Evolutionary conservation across 1,140 invertebrate genomes (phyloP), one percentile per base, ranked within the genome.

Genomic region (Antheraea mylitta): DNA sequence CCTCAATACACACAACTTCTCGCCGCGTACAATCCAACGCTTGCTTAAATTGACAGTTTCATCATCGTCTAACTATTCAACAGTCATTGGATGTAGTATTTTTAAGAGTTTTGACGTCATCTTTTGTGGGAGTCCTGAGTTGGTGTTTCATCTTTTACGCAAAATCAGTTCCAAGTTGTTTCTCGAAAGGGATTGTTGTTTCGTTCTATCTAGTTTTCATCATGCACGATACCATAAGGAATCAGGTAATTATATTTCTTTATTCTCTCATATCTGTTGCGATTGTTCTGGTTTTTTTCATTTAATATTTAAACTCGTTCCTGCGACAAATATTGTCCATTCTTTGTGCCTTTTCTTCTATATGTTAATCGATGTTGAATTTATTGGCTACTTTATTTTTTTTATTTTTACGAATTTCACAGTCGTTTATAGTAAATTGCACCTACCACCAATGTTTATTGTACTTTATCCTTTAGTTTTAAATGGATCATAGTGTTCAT

Each of bases 191-290:
- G 67, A 58, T 69, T 66, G 67, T 73, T 58, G 74, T 66, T 65
- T 22, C 18, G 37, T 69, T 62, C 58, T 18, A 53, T 67, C 11
- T 53, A 7, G 53, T 65, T 19, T 67, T 19, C 64, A 74, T 69
- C 62, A 88, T 86, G 86, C 74, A 74, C 70, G 78, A 80, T 22
- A 77, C 77, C 45, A 80, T 88, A 72, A 70, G 67, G 19, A 77
- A 77, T 67, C 82, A 85, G 84, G 86, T 86, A 78, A 30, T 30
- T 37, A 71, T 71, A 65, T 65, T 69, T 48, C n/a, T 68, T 16
- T 67, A 59, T 67, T 67, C 0, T 59, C 22, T 9, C 45, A 18
- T 66, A 63, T 58, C 45, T 53, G 16, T 1, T 53, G 45, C 45
- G 45, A 53, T 1, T 53, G 45, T 53, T 53, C 11, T 53, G 16